These are phyloP conservation scores for Acronicta aceris DNA, from an alignment of 2,888 invertebrate genomes.

Conservation along the genomic window DNA sequence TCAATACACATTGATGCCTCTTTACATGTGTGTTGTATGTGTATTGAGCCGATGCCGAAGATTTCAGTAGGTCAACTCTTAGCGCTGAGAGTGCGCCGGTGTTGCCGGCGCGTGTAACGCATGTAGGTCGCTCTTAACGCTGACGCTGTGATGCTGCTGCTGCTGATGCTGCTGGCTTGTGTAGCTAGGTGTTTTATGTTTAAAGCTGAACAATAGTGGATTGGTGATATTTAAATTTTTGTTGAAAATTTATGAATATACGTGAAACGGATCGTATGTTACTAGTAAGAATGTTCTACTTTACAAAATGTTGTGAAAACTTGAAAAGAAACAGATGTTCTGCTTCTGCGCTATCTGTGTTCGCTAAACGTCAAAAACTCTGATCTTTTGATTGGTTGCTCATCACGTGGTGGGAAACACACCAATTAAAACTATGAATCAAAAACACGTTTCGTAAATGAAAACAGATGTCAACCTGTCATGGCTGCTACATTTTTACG, in stretches of 20 bases:
- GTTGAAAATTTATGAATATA: slow-evolving; percentile 10
- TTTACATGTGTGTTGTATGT: too few species aligned
- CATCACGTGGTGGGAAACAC: accelerated
- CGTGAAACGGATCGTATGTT: slow-evolving; percentile 33
- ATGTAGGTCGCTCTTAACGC: too few species aligned
- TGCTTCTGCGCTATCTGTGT: background rate
- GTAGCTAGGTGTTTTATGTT: too few species aligned
- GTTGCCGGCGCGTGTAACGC: too few species aligned
- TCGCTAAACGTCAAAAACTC: slow-evolving; percentile 32
- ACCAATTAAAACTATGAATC: slow-evolving; percentile 46
- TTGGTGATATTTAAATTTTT: too few species aligned
- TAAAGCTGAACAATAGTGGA: too few species aligned
- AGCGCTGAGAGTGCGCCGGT: too few species aligned
- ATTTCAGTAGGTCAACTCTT: too few species aligned
- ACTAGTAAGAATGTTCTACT: slow-evolving; percentile 23
- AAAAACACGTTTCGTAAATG: slow-evolving; percentile 52
- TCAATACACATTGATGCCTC: too few species aligned
- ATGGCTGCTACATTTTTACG: slow-evolving; percentile 71
- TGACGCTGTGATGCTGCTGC: too few species aligned
- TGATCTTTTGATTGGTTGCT: slow-evolving; percentile 28
- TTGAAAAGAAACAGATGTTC: background rate
- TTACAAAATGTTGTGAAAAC: slow-evolving; percentile 19
- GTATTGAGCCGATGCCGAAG: too few species aligned
- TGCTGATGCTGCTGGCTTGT: too few species aligned
- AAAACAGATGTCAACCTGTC: slow-evolving; percentile 60